Evolutionary conservation across 2,888 invertebrate genomes (phyloP).

Genomic region (Steromphala cineraria): DNA sequence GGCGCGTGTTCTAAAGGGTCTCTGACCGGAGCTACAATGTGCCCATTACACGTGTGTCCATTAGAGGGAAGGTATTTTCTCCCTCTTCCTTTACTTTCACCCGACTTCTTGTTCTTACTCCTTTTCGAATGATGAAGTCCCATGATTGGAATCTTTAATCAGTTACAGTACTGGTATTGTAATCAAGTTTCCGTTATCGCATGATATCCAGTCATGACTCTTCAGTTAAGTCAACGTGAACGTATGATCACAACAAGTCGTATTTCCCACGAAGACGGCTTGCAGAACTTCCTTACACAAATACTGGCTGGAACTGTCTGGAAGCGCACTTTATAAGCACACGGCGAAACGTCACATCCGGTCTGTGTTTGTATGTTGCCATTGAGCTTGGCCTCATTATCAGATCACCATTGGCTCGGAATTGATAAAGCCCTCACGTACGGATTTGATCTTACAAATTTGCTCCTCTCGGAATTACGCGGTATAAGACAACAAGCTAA

Average conservation of each 20-base stretch:
- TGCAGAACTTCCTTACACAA: not conserved
- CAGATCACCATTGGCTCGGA: not conserved
- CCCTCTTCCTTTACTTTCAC: not conserved
- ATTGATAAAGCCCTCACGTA: slow-evolving; percentile 1
- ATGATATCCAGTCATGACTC: too few species aligned
- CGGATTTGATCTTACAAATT: slow-evolving; percentile 8
- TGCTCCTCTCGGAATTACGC: not conserved
- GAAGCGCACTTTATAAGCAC: not conserved
- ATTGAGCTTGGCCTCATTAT: not conserved
- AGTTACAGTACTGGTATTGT: too few species aligned
- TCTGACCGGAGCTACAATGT: not conserved
- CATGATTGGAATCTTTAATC: not conserved
- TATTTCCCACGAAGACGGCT: too few species aligned
- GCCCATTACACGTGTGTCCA: not conserved
- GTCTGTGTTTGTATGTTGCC: not conserved
- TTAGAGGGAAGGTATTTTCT: slow-evolving; percentile 11
- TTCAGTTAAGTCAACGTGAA: too few species aligned
- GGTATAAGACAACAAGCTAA: not conserved
- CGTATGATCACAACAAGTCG: too few species aligned
- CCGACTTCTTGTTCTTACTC: not conserved
- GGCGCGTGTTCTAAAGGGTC: slow-evolving; percentile 28
- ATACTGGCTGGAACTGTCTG: not conserved
- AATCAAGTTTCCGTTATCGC: too few species aligned
- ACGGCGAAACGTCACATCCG: not conserved
- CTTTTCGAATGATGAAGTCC: slow-evolving; percentile 10